Evolutionary conservation across 1,140 invertebrate species (phyloP), one percentile per base, ranked within the genome.

Genomic region (Drosophila teissieri): DNA sequence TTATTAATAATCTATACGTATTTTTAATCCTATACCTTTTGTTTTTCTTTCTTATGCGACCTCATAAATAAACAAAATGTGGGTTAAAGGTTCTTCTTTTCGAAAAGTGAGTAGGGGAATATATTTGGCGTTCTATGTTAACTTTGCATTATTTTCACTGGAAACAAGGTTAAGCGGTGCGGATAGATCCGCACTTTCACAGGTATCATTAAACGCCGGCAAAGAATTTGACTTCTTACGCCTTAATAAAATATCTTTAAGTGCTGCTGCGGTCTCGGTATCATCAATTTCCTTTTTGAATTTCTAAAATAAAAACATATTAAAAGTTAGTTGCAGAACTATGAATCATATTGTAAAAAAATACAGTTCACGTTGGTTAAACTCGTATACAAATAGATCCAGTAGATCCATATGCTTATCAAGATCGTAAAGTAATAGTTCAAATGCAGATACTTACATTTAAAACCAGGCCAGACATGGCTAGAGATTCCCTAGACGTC

Each of bases 121-220:
- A 82, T 85, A 86, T 90, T 90, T 90, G 86, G 86, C 88, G 88
- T 90, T 83, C 68, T 86, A 90, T 86, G 86, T 83, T 78, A 90
- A 83, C 76, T 90, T 90, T 73, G 86, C 70, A 80, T 80, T 90
- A 80, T 80, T 90, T 86, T 90, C 86, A 90, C 82, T 90, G 88
- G 86, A 90, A 73, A 90, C 86, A 83, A 90, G 86, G 69, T 90
- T 90, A 70, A 90, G 86, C 73, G 86, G 86, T 73, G 85, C 76
- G 64, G 79, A 80, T 31, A 86, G 69, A 63, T 90, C 86, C 52
- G 84, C 77, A 68, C 69, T 73, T 75, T 80, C 79, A 55, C 77
- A 70, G 72, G 68, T 65, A 55, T 88, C 76, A 73, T 80, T 88
- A 52, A 79, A 79, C 53, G 77, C 72, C 69, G 82, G 60, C 58